These are phyloP conservation scores for Dastarcus helophoroides DNA, from an alignment of 2,888 invertebrate genomes.

Conservation along the genomic window DNA sequence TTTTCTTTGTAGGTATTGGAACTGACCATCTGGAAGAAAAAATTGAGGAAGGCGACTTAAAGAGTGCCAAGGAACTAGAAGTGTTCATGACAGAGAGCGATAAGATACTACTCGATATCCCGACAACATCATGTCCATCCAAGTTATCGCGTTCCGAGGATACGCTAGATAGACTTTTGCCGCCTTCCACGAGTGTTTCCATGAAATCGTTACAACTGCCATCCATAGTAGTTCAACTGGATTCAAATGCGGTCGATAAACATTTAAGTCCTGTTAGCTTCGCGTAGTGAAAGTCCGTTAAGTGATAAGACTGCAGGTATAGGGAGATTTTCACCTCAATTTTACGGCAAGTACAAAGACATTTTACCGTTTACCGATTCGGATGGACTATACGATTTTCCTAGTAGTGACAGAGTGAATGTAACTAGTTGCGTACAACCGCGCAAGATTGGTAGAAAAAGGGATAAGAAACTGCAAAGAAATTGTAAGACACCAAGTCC, in stretches of 20 bases:
- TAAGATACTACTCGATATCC: slow-evolving; percentile 38
- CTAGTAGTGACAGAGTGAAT: slow-evolving; percentile 57
- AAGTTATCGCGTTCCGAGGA: slow-evolving; percentile 47
- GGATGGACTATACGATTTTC: slow-evolving; percentile 69
- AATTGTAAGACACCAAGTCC: slow-evolving; percentile 42
- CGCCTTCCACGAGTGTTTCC: slow-evolving; percentile 17
- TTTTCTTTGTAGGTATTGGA: no score
- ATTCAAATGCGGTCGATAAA: slow-evolving; percentile 27
- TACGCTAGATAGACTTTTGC: slow-evolving; percentile 36
- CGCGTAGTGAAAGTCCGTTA: slow-evolving; percentile 65
- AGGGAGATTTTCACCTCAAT: slow-evolving; percentile 58
- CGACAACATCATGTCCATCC: slow-evolving; percentile 31
- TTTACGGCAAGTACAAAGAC: slow-evolving; percentile 54
- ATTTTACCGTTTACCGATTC: slow-evolving; percentile 63
- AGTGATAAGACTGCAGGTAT: slow-evolving; percentile 57
- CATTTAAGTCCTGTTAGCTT: slow-evolving; percentile 60
- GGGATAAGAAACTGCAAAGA: slow-evolving; percentile 44
- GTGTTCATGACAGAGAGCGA: slow-evolving; percentile 36
- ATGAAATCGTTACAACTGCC: slow-evolving; percentile 47
- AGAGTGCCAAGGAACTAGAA: slow-evolving; percentile 54
- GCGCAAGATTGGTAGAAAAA: slow-evolving; percentile 51
- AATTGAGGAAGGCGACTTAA: slow-evolving; percentile 55
- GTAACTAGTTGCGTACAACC: slow-evolving; percentile 33
- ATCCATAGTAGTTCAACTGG: slow-evolving; percentile 47
- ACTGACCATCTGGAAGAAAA: slow-evolving; percentile 59